Percentiles rank a stretch among this genome's conserved stretches.
Conservation (phyloP, 2,113 vertebrate genomes). For the Acrocephalus kingi region DNA sequence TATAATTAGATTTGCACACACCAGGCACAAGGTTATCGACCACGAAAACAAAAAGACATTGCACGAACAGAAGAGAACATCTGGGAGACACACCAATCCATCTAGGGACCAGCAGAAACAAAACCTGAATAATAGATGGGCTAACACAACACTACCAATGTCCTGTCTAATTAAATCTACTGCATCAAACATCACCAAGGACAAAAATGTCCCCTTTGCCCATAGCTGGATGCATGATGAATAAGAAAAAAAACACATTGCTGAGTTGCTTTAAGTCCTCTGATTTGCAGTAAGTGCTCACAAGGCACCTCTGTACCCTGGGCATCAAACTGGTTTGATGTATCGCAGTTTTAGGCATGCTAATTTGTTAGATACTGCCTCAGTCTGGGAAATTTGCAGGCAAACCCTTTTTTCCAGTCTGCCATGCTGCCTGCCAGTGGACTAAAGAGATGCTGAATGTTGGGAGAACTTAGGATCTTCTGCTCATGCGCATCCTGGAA, state of each 20-base stretch:
- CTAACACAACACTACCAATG: background rate
- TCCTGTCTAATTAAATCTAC: constrained; percentile 20
- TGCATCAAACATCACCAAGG: constrained; percentile 16
- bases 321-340: background rate
- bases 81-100: background rate
- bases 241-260: background rate
- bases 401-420: background rate
- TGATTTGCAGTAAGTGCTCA: background rate
- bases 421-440: background rate
- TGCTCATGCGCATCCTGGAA: background rate
- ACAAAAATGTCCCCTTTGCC: background rate
- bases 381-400: background rate
- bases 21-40: background rate
- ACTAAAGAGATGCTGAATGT: background rate
- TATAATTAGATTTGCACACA: constrained; percentile 27
- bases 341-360: background rate
- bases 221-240: background rate
- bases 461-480: background rate
- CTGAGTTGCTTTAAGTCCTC: background rate
- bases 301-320: background rate
- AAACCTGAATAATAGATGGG: constrained; percentile 15
- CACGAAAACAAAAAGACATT: background rate
- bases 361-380: background rate
- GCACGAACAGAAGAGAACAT: background rate
- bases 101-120: background rate